Percentiles rank a stretch among this genome's conserved stretches.
Conservation (phyloP, 1,140 invertebrate species). For the Limonius californicus region DNA sequence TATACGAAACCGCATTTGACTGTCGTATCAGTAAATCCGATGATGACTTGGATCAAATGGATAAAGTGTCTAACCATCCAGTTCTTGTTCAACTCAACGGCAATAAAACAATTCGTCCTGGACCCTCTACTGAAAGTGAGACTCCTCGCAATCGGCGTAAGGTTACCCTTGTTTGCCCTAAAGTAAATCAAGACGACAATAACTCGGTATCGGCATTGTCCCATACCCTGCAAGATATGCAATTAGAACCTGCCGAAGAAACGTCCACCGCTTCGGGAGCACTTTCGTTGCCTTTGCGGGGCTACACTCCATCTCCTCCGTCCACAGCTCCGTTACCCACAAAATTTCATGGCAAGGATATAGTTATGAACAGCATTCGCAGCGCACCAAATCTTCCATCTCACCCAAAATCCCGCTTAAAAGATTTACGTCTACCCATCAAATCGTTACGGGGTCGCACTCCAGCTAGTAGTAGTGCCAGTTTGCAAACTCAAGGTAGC, state of each 20-base stretch:
- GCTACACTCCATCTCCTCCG: conserved; percentile 72
- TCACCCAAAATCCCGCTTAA: conserved; percentile 63
- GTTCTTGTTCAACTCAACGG: conserved; percentile 49
- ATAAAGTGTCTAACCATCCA: conserved; percentile 75
- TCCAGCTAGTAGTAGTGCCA: conserved; percentile 61
- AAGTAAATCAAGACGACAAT: conserved; percentile 29
- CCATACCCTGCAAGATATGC: conserved; percentile 37
- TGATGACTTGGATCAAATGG: conserved; percentile 76
- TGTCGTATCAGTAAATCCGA: conserved; percentile 78
- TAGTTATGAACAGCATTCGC: conserved; percentile 69
- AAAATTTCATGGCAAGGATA: conserved; percentile 71
- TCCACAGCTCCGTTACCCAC: conserved; percentile 74
- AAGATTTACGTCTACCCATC: conserved; percentile 64
- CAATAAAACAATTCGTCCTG: conserved; percentile 16
- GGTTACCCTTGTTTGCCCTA: conserved; percentile 24
- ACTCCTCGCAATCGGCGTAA: conserved; percentile 21
- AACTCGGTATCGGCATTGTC: conserved; percentile 18
- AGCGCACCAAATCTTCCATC: conserved; percentile 71
- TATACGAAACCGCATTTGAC: conserved; percentile 87
- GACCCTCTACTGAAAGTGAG: conserved; percentile 21
- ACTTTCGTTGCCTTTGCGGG: conserved; percentile 46
- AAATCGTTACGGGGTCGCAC: conserved; percentile 58
- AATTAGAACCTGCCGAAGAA: conserved; percentile 42
- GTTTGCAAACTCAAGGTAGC: conserved; percentile 41
- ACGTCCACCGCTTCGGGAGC: conserved; percentile 37